Conservation (phyloP, 2,113 vertebrate species). For the Hemicordylus capensis region DNA sequence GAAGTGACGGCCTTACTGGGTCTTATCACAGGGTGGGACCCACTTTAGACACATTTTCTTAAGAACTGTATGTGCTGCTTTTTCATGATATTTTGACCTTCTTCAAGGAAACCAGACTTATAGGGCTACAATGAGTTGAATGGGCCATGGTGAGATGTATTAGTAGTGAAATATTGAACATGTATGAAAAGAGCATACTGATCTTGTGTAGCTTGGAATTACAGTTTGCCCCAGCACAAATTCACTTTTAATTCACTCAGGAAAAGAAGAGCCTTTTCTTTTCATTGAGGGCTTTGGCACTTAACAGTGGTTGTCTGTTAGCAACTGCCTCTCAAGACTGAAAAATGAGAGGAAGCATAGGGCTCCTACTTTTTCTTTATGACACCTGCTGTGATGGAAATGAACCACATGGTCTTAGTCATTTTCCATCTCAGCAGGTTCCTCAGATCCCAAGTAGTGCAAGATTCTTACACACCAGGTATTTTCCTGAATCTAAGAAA, state of each 20-base stretch:
- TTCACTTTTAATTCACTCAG: background rate
- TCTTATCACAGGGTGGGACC: too few relatives aligned
- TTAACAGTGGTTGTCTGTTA: slow-evolving; percentile 29
- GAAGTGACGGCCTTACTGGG: too few relatives aligned
- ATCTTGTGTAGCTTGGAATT: background rate
- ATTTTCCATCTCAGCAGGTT: slow-evolving; percentile 7
- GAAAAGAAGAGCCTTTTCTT: background rate
- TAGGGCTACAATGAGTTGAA: background rate
- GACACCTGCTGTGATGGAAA: slow-evolving; percentile 21
- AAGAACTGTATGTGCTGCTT: background rate
- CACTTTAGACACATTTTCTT: background rate
- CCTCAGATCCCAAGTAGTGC: background rate
- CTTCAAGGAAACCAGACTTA: background rate
- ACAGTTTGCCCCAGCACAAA: background rate
- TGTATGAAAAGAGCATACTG: background rate
- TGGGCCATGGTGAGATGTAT: background rate
- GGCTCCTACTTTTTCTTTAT: background rate
- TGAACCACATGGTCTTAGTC: slow-evolving; percentile 20
- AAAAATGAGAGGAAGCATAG: slow-evolving; percentile 20
- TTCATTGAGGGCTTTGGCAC: background rate
- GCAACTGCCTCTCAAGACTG: background rate
- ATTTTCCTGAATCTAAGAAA: slow-evolving; percentile 26
- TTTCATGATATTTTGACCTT: background rate
- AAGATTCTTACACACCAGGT: slow-evolving; percentile 41
- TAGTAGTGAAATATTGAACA: background rate